Evolutionary conservation across 2,113 vertebrate genomes (phyloP).

Genomic region (Orthonyx spaldingii): DNA sequence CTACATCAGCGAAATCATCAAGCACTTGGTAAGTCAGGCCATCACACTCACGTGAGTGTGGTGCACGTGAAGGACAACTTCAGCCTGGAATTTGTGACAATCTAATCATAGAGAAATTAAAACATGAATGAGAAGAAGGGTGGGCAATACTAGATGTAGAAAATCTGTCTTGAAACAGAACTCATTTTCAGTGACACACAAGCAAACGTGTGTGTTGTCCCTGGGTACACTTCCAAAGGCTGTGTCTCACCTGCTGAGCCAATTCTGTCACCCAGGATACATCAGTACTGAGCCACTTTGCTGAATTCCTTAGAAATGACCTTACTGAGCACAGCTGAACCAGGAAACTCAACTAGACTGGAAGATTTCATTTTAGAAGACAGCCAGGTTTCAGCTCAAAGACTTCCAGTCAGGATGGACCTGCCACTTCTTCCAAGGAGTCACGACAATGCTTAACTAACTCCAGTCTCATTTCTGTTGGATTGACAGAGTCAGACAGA

Average conservation of each 20-base stretch:
- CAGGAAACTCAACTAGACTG: background rate
- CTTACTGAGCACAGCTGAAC: background rate
- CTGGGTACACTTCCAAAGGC: background rate
- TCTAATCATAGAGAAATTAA: background rate
- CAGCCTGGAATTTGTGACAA: background rate
- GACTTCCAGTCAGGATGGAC: background rate
- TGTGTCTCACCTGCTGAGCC: background rate
- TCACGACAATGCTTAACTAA: background rate
- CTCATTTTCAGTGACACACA: background rate
- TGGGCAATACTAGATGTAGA: background rate
- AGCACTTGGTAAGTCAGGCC: background rate
- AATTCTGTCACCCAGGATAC: background rate
- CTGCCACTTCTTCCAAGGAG: background rate
- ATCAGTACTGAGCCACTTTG: background rate
- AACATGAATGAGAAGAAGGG: background rate
- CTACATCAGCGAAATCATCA: background rate
- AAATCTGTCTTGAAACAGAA: background rate
- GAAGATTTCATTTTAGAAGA: background rate
- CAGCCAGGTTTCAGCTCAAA: background rate
- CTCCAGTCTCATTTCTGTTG: background rate
- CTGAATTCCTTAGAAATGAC: background rate
- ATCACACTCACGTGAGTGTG: accelerated
- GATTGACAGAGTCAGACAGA: background rate
- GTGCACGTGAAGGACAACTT: background rate
- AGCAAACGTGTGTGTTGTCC: background rate